These are phyloP conservation scores for Onychomys torridus DNA, from an alignment of 2,797 vertebrate species.

Conservation along the genomic window DNA sequence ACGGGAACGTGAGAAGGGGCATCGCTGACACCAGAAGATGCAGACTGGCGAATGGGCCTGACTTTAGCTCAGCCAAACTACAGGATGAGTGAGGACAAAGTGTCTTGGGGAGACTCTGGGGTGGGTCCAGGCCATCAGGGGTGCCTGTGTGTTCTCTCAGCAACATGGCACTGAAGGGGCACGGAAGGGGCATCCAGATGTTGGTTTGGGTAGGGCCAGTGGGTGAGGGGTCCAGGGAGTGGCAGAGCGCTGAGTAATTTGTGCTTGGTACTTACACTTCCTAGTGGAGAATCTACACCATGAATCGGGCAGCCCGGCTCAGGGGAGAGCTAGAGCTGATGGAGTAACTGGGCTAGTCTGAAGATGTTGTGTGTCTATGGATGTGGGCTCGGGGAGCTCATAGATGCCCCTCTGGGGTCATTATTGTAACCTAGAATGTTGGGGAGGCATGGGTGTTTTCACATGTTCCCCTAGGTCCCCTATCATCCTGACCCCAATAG, in stretches of 20 bases:
- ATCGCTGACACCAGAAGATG: neutral
- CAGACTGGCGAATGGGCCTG: neutral
- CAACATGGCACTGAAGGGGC: neutral
- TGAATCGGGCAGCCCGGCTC: neutral
- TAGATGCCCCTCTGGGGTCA: fast-evolving
- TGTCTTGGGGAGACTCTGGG: neutral
- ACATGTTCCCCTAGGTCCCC: neutral
- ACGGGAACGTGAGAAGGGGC: neutral
- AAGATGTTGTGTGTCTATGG: neutral
- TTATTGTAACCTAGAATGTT: neutral
- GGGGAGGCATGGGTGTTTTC: neutral
- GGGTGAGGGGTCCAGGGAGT: neutral
- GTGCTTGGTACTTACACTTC: fast-evolving
- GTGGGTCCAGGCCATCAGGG: neutral
- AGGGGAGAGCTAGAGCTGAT: neutral
- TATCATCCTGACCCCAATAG: neutral
- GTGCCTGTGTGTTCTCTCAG: neutral
- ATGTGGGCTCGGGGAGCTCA: neutral
- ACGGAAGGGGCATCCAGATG: too few relatives aligned
- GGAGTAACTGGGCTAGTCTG: neutral
- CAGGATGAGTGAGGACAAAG: neutral
- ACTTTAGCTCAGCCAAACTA: neutral
- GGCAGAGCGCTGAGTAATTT: neutral
- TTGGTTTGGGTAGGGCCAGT: neutral
- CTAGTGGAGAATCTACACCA: too few relatives aligned